Conservation (phyloP, 1,140 invertebrate species). For the Samia ricini region DNA sequence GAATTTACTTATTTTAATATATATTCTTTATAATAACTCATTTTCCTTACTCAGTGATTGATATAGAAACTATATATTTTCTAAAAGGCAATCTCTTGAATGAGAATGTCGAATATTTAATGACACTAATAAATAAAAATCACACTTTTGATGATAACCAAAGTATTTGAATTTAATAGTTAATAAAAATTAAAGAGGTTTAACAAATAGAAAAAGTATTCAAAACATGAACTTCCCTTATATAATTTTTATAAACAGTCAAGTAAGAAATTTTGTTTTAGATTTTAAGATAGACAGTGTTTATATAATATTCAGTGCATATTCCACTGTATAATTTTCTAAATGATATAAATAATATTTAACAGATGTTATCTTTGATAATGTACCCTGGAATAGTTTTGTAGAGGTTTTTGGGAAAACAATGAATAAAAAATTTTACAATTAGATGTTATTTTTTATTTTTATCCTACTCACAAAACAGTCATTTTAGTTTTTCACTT, state of each 20-base stretch:
- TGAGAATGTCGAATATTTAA: neutral
- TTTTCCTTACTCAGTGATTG: no score
- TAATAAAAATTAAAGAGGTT: neutral
- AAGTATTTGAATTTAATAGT: neutral
- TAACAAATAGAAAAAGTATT: no score
- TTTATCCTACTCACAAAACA: no score
- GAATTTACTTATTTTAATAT: no score
- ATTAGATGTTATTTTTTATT: slow-evolving; percentile 15
- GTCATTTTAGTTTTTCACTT: neutral
- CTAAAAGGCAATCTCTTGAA: neutral
- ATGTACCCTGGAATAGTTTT: slow-evolving; percentile 72
- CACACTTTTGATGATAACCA: no score
- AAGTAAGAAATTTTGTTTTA: neutral
- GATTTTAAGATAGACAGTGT: neutral
- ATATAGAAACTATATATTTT: neutral
- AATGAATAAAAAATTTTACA: slow-evolving; percentile 66
- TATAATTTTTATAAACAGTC: neutral
- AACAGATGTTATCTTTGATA: slow-evolving; percentile 63
- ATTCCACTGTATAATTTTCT: slow-evolving; percentile 11
- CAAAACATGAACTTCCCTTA: neutral
- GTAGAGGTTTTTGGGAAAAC: slow-evolving; percentile 72
- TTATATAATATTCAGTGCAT: slow-evolving; percentile 2
- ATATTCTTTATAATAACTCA: no score
- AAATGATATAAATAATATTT: slow-evolving; percentile 27
- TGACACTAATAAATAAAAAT: neutral